Percentiles rank a stretch among this genome's conserved stretches.
Evolutionary conservation across 2,888 invertebrate species (phyloP).

Genomic region (Melangyna quadrimaculata): DNA sequence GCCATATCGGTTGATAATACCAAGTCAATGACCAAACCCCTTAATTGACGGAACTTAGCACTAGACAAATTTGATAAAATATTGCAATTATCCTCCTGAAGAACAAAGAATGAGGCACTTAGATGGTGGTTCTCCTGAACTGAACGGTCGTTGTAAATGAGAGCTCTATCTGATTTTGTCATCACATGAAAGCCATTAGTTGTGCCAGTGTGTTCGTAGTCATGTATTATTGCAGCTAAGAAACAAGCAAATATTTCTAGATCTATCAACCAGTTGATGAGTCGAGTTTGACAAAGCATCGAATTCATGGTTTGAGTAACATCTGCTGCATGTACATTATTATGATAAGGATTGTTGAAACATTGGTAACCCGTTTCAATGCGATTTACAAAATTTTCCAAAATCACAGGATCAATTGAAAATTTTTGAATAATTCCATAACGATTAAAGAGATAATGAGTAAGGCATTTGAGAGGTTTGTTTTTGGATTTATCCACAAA

Average conservation of each 20-base stretch:
- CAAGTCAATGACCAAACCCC: conserved; percentile 96
- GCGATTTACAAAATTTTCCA: conserved; percentile 92
- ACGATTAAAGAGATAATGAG: conserved; percentile 94
- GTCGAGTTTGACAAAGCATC: conserved; percentile 93
- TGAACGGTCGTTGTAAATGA: conserved; percentile 94
- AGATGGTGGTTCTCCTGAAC: conserved; percentile 81
- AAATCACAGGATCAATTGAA: conserved; percentile 89
- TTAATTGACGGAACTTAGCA: conserved; percentile 95
- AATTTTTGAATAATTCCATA: conserved; percentile 97
- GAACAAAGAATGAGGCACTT: conserved; percentile 84
- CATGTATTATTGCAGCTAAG: conserved; percentile 95
- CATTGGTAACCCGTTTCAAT: conserved; percentile 96
- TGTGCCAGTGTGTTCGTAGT: conserved; percentile 97
- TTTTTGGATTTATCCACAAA: conserved; percentile 92
- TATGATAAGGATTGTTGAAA: conserved; percentile 96
- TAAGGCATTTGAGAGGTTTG: conserved; percentile 94
- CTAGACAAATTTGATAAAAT: conserved; percentile 92
- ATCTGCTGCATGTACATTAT: conserved; percentile 97
- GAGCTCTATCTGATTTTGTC: conserved; percentile 94
- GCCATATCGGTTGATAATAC: conserved; percentile 99
- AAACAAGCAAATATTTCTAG: conserved; percentile 95
- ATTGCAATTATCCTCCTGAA: conserved; percentile 95
- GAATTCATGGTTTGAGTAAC: conserved; percentile 96
- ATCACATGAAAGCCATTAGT: conserved; percentile 98
- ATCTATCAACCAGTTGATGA: conserved; percentile 96